Evolutionary conservation across 2,113 vertebrate species (phyloP), one percentile per base, ranked within the genome.

Genomic region (Microcebus murinus): DNA sequence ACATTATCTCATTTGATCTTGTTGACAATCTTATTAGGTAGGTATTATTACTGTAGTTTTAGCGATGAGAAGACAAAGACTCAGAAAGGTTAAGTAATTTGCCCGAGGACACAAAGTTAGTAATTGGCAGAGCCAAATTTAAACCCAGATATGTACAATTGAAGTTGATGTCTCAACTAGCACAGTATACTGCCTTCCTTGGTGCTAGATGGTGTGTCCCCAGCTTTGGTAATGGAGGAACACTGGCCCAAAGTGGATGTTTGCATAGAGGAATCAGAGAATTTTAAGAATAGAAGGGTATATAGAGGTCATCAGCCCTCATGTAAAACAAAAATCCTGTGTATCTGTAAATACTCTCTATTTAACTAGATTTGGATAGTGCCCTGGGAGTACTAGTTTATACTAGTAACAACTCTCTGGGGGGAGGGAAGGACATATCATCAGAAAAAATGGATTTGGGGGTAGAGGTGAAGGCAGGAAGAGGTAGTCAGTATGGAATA

Each of bases 1-100:
- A 13, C 39, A 34, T 88, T 67, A 71, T 90, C 65, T 91, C 59
- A 65, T 73, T 90, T 90, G 82, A 68, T 94, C 80, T 92, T 93
- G 15, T 55, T 63, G 15, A 65, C 12, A 39, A 4, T 89, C 83
- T 65, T 83, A 20, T 63, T n/a, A 65, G 18, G 31, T 55, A 52
- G 39, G 76, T 55, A 36, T 42, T 83, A 57, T 87, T 87, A 86
- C 90, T 61, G 70, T 27, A 36, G 0, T 77, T 93, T 87, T 86
- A 92, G 73, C 91, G 23, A 34, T 36, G 70, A 90, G 71, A 50
- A 92, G 36, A 79, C 90, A 77, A 70, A 70, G 34, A 80, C 31
- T 89, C 48, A 59, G 77, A 73, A 68, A 77, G 6, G 8, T 67
- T 79, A 52, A 70, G 25, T 52, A 84, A 57, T 73, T 39, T 73